These are phyloP conservation scores for Coelinius sp. DNA, from an alignment of 2,888 invertebrate species.

Conservation along the genomic window DNA sequence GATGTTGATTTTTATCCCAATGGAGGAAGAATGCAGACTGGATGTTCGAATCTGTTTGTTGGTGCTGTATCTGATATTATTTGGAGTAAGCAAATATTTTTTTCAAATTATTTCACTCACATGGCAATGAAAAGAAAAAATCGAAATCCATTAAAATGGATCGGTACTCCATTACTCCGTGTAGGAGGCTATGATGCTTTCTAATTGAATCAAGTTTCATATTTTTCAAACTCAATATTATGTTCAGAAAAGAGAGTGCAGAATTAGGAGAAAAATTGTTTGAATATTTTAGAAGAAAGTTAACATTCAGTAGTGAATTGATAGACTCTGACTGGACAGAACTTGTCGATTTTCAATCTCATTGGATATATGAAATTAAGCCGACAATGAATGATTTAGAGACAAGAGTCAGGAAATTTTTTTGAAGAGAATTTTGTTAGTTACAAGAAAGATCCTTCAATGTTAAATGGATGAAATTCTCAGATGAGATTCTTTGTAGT, in stretches of 20 bases:
- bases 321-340: too few relatives aligned
- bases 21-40: conserved; percentile 92
- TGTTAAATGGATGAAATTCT: background rate
- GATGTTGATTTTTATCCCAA: conserved; percentile 95
- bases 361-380: too few relatives aligned
- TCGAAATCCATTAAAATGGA: conserved; percentile 2
- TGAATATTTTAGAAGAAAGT: background rate
- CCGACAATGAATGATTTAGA: too few relatives aligned
- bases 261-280: background rate
- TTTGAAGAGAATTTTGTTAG: too few relatives aligned
- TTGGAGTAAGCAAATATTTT: conserved; percentile 79
- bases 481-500: too few relatives aligned
- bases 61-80: conserved; percentile 92
- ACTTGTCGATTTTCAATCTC: too few relatives aligned
- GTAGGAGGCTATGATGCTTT: conserved; percentile 12
- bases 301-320: background rate
- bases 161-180: conserved; percentile 1
- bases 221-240: background rate
- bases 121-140: background rate
- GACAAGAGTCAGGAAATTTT: too few relatives aligned
- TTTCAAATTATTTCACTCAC: background rate
- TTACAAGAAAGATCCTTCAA: background rate
- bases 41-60: conserved; percentile 92
- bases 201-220: conserved; percentile 12
- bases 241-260: background rate